Conservation (phyloP, 2,888 invertebrate genomes). For the Cosmia trapezina region DNA sequence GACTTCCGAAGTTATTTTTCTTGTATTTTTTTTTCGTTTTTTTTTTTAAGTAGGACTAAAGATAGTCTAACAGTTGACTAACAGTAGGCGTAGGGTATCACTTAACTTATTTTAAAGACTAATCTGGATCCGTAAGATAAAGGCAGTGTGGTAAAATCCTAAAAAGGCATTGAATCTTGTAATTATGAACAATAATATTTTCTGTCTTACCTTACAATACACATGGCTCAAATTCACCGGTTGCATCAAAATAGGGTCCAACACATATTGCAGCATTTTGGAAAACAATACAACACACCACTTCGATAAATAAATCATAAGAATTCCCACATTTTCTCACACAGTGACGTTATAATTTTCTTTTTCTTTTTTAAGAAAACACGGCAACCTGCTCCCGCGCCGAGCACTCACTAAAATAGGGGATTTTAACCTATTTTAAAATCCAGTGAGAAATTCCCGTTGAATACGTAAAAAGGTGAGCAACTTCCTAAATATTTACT, state of each 20-base stretch:
- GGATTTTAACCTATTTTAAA: slow-evolving; percentile 65
- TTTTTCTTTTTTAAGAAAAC: slow-evolving; percentile 25
- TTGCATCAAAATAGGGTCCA: slow-evolving; percentile 63
- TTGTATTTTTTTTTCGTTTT: too few species aligned
- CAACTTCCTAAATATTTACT: slow-evolving; percentile 73
- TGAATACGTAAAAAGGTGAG: slow-evolving; percentile 67
- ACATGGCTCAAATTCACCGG: slow-evolving; percentile 60
- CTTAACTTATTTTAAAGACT: background rate
- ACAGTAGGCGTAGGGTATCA: background rate
- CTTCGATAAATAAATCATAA: slow-evolving; percentile 41
- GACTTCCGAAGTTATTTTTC: too few species aligned
- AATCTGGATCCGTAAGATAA: background rate
- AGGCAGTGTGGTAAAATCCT: background rate
- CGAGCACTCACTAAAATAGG: slow-evolving; percentile 46
- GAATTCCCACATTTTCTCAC: slow-evolving; percentile 30
- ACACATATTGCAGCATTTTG: slow-evolving; percentile 62
- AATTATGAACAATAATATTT: background rate
- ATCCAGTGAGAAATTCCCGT: slow-evolving; percentile 55
- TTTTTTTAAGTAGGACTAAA: too few species aligned
- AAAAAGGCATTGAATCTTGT: background rate
- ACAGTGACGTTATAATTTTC: background rate
- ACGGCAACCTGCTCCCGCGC: slow-evolving; percentile 44
- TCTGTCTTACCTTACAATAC: slow-evolving; percentile 57
- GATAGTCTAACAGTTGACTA: background rate
- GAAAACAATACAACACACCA: slow-evolving; percentile 30